These are phyloP conservation scores for Amia ocellicauda DNA, from an alignment of 2,113 vertebrate genomes.

Conservation along the genomic window DNA sequence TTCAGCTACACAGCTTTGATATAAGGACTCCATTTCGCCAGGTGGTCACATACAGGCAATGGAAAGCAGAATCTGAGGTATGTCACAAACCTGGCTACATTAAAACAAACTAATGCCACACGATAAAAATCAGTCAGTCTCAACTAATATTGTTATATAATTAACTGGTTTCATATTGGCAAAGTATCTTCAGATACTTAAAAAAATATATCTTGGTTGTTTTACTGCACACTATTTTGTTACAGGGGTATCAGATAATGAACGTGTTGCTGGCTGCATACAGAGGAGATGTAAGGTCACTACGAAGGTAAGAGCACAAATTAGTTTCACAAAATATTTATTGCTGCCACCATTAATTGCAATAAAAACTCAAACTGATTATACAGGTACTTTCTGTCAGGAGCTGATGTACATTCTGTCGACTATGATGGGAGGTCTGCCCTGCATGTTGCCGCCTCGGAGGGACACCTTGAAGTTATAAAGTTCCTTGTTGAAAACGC, in stretches of 20 bases:
- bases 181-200: too few relatives aligned
- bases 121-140: too few relatives aligned
- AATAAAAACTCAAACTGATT: not conserved
- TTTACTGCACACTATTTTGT: not conserved
- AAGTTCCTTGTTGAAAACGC: slow-evolving; percentile 57
- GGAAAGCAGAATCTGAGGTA: slow-evolving; percentile 61
- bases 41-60: slow-evolving; percentile 57
- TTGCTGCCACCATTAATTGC: too few relatives aligned
- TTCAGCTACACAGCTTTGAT: slow-evolving; percentile 62
- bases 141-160: too few relatives aligned
- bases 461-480: slow-evolving; percentile 52
- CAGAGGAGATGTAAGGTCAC: slow-evolving; percentile 49
- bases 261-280: slow-evolving; percentile 58
- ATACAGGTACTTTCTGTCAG: slow-evolving; percentile 56
- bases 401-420: slow-evolving; percentile 51
- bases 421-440: slow-evolving; percentile 61
- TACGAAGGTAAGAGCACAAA: slow-evolving; percentile 45
- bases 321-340: too few relatives aligned
- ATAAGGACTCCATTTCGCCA: slow-evolving; percentile 60
- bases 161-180: too few relatives aligned
- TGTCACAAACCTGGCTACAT: not conserved
- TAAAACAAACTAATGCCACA: too few relatives aligned
- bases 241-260: slow-evolving; percentile 64
- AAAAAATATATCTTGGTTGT: too few relatives aligned
- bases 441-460: slow-evolving; percentile 57